These are phyloP conservation scores for Lonchura striata DNA, from an alignment of 2,113 vertebrate species.

Conservation along the genomic window DNA sequence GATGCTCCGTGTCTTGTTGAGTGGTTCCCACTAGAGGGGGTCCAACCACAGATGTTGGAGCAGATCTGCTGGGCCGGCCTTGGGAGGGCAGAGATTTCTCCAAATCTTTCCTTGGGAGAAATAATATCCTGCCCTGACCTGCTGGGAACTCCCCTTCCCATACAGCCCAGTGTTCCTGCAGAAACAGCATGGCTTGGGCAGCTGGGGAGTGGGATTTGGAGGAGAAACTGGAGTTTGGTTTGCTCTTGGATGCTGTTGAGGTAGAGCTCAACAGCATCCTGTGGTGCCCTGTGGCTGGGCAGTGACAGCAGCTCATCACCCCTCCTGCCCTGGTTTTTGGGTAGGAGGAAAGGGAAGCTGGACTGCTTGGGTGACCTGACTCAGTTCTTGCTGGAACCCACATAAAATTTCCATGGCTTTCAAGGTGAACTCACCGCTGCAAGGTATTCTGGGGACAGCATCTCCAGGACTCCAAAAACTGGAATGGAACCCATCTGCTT, in stretches of 20 bases:
- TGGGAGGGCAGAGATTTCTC: constrained; percentile 14
- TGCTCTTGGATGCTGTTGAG: background rate
- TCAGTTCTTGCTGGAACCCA: background rate
- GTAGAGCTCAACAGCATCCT: too few species aligned
- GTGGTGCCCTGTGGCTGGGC: background rate
- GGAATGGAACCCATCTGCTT: background rate
- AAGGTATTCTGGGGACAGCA: background rate
- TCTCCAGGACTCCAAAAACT: background rate
- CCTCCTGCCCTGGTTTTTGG: background rate
- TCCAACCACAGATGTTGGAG: constrained; percentile 66
- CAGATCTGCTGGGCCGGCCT: background rate
- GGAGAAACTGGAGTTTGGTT: background rate
- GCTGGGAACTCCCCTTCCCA: background rate
- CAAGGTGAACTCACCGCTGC: fast-evolving
- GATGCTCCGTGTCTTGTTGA: constrained; percentile 31
- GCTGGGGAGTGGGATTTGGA: background rate
- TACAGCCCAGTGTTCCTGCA: fast-evolving
- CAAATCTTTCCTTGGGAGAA: background rate
- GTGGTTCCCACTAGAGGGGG: constrained; percentile 68
- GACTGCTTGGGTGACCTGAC: background rate
- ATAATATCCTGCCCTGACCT: background rate
- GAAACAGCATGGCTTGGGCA: background rate
- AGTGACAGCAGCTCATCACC: background rate
- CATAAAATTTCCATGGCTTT: background rate
- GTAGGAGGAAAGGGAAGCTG: background rate